These are phyloP conservation scores for Ceraclea dissimilis DNA, from an alignment of 2,888 invertebrate species.

Conservation along the genomic window DNA sequence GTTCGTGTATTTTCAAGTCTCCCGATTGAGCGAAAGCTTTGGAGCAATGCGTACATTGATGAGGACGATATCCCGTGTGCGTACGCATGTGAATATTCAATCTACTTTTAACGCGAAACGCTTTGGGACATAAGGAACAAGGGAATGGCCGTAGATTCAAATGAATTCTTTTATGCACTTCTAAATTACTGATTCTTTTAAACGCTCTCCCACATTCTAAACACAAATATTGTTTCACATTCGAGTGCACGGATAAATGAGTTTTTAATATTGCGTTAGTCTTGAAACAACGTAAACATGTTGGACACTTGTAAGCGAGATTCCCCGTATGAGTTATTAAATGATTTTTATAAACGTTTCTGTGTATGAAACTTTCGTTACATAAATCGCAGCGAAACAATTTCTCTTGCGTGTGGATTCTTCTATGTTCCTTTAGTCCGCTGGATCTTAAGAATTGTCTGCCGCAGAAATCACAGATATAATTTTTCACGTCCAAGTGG, in stretches of 20 bases:
- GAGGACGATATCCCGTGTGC: conserved; percentile 35
- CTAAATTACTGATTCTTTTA: neutral
- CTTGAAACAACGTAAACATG: neutral
- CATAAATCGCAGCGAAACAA: conserved; percentile 2
- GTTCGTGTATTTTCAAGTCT: conserved; percentile 35
- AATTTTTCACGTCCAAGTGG: conserved; percentile 5
- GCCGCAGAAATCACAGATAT: conserved; percentile 8
- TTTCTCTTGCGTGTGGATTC: neutral
- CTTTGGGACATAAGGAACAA: conserved; percentile 1
- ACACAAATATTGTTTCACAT: neutral
- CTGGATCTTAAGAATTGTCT: neutral
- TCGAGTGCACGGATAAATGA: conserved; percentile 1
- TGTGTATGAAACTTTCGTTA: neutral
- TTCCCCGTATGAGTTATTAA: neutral
- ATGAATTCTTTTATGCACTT: conserved; percentile 1
- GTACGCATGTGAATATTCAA: conserved; percentile 26
- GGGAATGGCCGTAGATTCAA: neutral
- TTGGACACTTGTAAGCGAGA: neutral
- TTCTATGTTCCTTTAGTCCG: neutral
- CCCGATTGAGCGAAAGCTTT: conserved; percentile 32
- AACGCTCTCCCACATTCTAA: neutral
- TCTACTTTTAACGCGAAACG: neutral
- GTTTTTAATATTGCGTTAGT: neutral
- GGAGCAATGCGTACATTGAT: conserved; percentile 30
- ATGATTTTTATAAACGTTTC: conserved; percentile 6